These are phyloP conservation scores for Synergus itoensis DNA, from an alignment of 2,888 invertebrate genomes.

Conservation along the genomic window DNA sequence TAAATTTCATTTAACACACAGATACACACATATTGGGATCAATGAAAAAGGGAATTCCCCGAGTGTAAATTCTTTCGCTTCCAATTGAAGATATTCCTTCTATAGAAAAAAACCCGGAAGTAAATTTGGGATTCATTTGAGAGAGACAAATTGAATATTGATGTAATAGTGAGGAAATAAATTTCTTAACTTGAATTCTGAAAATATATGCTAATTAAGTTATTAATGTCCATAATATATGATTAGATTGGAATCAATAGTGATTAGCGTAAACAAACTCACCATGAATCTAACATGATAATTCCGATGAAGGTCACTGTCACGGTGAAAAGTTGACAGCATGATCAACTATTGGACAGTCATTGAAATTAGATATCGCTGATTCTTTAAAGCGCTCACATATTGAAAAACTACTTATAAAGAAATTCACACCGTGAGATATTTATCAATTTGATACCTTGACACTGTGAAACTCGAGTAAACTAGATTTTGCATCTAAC, in stretches of 20 bases:
- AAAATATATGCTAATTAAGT: too few relatives aligned
- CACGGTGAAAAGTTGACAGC: constrained; percentile 65
- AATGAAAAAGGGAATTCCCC: neutral
- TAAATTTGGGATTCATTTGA: too few relatives aligned
- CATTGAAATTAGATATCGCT: neutral
- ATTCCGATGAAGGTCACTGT: constrained; percentile 58
- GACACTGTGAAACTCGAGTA: neutral
- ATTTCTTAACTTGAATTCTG: too few relatives aligned
- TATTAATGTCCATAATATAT: too few relatives aligned
- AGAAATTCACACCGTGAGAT: neutral
- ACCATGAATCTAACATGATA: constrained; percentile 45
- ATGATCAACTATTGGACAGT: constrained; percentile 46
- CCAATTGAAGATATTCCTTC: too few relatives aligned
- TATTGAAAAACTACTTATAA: neutral
- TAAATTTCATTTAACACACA: neutral
- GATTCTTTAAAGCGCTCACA: neutral
- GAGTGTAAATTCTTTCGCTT: neutral
- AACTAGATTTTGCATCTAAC: neutral
- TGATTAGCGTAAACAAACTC: constrained; percentile 39
- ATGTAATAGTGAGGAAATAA: too few relatives aligned
- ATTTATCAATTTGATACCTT: neutral
- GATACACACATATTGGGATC: neutral
- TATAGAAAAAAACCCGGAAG: too few relatives aligned
- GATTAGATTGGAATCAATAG: neutral
- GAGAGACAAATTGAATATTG: neutral